phyloP scores from a whole-genome alignment of 2,113 vertebrate genomes.

The Myocastor coypus region DNA sequence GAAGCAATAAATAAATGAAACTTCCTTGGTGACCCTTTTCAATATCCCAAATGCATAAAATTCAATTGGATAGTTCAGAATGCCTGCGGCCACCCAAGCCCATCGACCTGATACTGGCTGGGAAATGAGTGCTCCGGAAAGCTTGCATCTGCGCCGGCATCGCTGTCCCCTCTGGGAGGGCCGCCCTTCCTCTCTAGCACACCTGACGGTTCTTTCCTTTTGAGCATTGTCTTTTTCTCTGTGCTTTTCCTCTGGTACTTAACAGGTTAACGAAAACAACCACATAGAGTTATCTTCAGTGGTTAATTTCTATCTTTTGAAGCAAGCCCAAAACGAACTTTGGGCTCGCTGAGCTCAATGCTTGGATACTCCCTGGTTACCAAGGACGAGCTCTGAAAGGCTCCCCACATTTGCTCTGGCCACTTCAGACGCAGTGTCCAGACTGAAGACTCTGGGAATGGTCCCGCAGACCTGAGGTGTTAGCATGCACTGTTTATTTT shows the following conservation, averaged over 20 bases:
- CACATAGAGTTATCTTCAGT: constrained; percentile 42
- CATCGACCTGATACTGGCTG: neutral
- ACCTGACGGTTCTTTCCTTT: neutral
- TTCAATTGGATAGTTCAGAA: neutral
- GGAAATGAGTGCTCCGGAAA: neutral
- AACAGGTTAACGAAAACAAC: constrained; percentile 58
- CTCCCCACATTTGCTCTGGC: neutral
- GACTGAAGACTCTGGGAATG: neutral
- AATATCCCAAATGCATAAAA: neutral
- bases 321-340: constrained; percentile 30
- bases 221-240: neutral
- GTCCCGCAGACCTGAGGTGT: too few species aligned
- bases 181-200: neutral
- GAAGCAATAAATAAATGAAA: neutral
- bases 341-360: constrained; percentile 47
- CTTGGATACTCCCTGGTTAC: constrained; percentile 58
- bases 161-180: neutral
- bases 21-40: neutral
- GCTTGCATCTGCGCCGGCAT: rapidly evolving
- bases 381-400: neutral
- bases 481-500: rapidly evolving
- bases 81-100: neutral
- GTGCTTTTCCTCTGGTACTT: neutral
- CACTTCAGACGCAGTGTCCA: neutral
- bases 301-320: constrained; percentile 64